phyloP scores from a whole-genome alignment of 2,797 vertebrate species.

The Lutjanus argentimaculatus region DNA sequence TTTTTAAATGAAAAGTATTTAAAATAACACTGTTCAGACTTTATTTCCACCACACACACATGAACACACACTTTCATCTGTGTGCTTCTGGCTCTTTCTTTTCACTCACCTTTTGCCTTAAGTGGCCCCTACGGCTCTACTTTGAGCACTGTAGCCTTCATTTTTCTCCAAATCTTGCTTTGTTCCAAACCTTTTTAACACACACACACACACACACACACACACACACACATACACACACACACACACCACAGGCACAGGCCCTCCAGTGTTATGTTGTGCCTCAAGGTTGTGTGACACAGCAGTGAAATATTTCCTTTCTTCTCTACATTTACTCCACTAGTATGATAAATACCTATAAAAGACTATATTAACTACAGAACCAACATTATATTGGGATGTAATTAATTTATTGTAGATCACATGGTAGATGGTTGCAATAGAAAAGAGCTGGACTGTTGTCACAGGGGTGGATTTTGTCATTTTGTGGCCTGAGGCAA shows the following conservation, averaged over 20 bases:
- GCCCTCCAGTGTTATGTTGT: constrained; percentile 20
- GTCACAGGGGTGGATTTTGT: not conserved
- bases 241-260: not conserved
- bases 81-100: constrained; percentile 2
- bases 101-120: constrained; percentile 30
- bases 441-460: not conserved
- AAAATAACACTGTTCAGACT: not conserved
- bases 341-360: not conserved
- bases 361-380: not conserved
- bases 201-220: constrained; percentile 2
- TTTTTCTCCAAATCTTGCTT: constrained; percentile 14
- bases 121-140: constrained; percentile 13
- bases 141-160: not conserved
- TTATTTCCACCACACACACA: not conserved
- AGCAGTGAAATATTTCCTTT: constrained; percentile 13
- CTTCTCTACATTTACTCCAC: not conserved
- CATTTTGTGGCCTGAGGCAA: too few relatives aligned
- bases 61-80: not conserved
- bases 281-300: constrained; percentile 10
- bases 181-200: not conserved
- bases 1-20: constrained; percentile 13
- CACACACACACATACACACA: constrained; percentile 6
- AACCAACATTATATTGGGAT: not conserved
- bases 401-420: not conserved
- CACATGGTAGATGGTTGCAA: not conserved